phyloP scores from a whole-genome alignment of 2,888 invertebrate genomes.

The Copidosoma aretas region DNA sequence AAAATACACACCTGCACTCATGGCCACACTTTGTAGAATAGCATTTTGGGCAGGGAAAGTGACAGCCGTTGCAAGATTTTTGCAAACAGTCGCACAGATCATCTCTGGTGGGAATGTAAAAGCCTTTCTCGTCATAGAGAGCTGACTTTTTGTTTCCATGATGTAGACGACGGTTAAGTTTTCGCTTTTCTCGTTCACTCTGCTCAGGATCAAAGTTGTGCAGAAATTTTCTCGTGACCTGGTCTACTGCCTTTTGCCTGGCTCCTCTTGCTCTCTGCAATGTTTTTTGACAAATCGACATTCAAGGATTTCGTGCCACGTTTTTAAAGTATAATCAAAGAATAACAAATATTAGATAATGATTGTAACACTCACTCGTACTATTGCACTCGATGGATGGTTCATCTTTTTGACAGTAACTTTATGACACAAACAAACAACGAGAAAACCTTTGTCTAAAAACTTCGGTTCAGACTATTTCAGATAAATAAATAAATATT shows the following conservation, averaged over 20 bases:
- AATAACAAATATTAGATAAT: neutral
- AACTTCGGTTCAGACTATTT: too few relatives aligned
- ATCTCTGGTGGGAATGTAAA: constrained; percentile 68
- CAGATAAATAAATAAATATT: too few relatives aligned
- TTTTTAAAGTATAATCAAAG: constrained; percentile 1
- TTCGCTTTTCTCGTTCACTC: constrained; percentile 78
- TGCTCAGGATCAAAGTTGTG: constrained; percentile 78
- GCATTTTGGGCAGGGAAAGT: constrained; percentile 80
- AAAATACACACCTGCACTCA: constrained; percentile 72
- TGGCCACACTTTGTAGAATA: constrained; percentile 78
- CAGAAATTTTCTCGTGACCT: constrained; percentile 54
- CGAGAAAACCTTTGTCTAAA: too few relatives aligned
- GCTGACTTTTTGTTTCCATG: constrained; percentile 66
- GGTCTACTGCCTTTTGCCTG: constrained; percentile 49
- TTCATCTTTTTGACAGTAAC: too few relatives aligned
- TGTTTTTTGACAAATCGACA: too few relatives aligned
- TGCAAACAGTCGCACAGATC: constrained; percentile 88
- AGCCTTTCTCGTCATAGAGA: constrained; percentile 76
- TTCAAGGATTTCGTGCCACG: too few relatives aligned
- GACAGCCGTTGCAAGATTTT: constrained; percentile 81
- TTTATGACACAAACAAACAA: too few relatives aligned
- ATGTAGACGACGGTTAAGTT: constrained; percentile 73
- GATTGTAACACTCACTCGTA: neutral
- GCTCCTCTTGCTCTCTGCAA: constrained; percentile 47
- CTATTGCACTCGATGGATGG: neutral